Percentiles rank a stretch among this genome's conserved stretches.
Conservation (phyloP, 2,888 invertebrate species). For the Ormyrus rosae region DNA sequence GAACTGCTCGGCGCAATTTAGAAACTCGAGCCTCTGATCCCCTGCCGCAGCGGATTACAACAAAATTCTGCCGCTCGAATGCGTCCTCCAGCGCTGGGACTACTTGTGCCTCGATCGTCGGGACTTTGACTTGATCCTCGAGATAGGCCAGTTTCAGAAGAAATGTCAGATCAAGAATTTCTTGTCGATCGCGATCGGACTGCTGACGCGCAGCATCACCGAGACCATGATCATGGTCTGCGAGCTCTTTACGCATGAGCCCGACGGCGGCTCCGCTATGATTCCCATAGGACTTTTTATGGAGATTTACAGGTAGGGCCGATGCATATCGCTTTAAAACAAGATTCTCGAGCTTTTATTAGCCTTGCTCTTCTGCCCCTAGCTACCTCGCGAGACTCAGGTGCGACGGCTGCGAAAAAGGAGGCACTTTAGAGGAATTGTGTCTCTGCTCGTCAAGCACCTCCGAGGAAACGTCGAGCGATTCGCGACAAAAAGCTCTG, state of each 20-base stretch:
- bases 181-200: slow-evolving; percentile 84
- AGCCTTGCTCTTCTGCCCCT: too few relatives aligned
- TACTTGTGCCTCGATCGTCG: slow-evolving; percentile 81
- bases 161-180: slow-evolving; percentile 85
- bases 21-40: background rate
- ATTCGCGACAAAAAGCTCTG: background rate
- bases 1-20: background rate
- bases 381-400: slow-evolving; percentile 70
- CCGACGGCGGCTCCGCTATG: slow-evolving; percentile 88
- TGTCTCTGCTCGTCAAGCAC: slow-evolving; percentile 44
- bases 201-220: slow-evolving; percentile 84
- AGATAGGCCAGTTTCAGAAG: slow-evolving; percentile 83
- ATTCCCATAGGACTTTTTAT: slow-evolving; percentile 82
- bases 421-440: slow-evolving; percentile 58
- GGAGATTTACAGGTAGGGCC: slow-evolving; percentile 74
- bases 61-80: slow-evolving; percentile 69
- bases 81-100: slow-evolving; percentile 79
- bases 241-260: slow-evolving; percentile 88
- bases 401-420: slow-evolving; percentile 67
- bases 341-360: too few relatives aligned
- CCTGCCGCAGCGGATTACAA: slow-evolving; percentile 66
- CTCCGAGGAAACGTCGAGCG: background rate
- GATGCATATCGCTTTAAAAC: background rate
- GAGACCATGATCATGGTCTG: slow-evolving; percentile 89
- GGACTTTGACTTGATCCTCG: slow-evolving; percentile 82